Percentiles rank a stretch among this genome's conserved stretches.
phyloP scores from a whole-genome alignment of 2,113 vertebrate genomes.

The Phrynocephalus versicolor region DNA sequence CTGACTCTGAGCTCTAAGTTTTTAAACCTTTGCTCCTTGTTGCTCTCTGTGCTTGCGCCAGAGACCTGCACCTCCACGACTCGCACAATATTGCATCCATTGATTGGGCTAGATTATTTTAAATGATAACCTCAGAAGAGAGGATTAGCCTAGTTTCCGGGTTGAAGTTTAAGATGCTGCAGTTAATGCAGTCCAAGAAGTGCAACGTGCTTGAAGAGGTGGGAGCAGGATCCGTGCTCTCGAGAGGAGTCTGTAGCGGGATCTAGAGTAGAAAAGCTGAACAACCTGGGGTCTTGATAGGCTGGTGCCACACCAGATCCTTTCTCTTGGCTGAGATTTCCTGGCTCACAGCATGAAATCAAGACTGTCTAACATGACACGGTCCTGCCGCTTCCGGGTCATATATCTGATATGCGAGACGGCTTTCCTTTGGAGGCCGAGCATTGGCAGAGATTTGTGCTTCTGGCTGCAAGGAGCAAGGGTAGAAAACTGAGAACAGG shows the following conservation, averaged over 20 bases:
- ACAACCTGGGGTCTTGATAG: background rate
- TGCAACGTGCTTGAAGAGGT: too few relatives aligned
- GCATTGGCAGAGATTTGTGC: conserved; percentile 1
- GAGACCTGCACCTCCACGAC: background rate
- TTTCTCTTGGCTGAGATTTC: background rate
- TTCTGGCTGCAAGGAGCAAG: background rate
- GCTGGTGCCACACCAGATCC: background rate
- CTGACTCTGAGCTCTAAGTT: too few relatives aligned
- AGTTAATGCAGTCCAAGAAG: background rate
- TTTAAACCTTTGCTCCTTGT: background rate
- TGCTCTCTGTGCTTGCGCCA: background rate
- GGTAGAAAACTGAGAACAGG: background rate
- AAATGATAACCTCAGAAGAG: background rate
- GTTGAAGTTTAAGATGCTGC: background rate
- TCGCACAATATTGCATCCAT: background rate
- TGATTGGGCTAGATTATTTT: background rate
- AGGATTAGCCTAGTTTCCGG: background rate
- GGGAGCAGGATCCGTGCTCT: background rate
- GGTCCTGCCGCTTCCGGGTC: background rate
- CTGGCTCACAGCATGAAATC: background rate
- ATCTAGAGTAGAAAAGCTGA: too few relatives aligned
- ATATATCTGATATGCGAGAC: background rate
- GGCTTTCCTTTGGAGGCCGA: background rate
- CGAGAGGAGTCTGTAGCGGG: too few relatives aligned
- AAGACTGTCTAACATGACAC: conserved; percentile 10